Base-by-base conservation (phyloP, 2,888 invertebrate species). In the Cylindroiulus punctatus region DNA sequence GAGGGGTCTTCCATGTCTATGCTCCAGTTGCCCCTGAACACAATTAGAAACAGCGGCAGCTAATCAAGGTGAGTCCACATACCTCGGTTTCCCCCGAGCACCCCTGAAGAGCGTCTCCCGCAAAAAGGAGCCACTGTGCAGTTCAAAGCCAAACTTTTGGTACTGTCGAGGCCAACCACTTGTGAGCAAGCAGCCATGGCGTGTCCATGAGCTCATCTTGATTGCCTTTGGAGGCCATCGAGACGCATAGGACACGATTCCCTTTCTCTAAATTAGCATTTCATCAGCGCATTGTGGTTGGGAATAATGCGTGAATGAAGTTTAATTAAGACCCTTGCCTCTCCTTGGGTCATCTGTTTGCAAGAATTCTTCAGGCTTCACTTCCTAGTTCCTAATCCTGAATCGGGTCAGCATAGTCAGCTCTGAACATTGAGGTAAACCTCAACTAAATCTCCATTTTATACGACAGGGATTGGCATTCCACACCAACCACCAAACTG, bases 21-120 rank as follows among this genome's bases (percentile, higher is more conserved):
- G 57, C 57, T 57, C 22, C 57, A 57, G 57, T 57, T 57, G 57
- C 57, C 57, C 57, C 57, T 57, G 57, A 57, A 57, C 57, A 57
- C 57, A 57, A 57, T 57, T 57, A 57, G 57, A 57, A 57, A 57
- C 57, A 57, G 57, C 57, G 57, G 57, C 57, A 57, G 57, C 57
- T 57, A 57, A 57, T 57, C 57, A 57, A 57, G 57, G 57, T 57
- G 57, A 57, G 57, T 57, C 57, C 57, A 57, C 57, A 57, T 57
- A 57, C 57, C 57, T 57, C 22, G 57, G 57, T 22, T 57, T 57
- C 57, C 57, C 57, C 57, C 12, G 10, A 57, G 57, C 57, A 57
- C 57, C 57, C 57, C 57, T 57, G 57, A 57, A 57, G 57, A 8
- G 57, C 57, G 10, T 57, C 57, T 57, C 22, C 57, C 57, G 17